A percentile compares a stretch with the other conserved stretches of the same genome.
These are phyloP conservation scores for Catocala sponsa DNA, from an alignment of 2,888 invertebrate species.

Conservation along the genomic window DNA sequence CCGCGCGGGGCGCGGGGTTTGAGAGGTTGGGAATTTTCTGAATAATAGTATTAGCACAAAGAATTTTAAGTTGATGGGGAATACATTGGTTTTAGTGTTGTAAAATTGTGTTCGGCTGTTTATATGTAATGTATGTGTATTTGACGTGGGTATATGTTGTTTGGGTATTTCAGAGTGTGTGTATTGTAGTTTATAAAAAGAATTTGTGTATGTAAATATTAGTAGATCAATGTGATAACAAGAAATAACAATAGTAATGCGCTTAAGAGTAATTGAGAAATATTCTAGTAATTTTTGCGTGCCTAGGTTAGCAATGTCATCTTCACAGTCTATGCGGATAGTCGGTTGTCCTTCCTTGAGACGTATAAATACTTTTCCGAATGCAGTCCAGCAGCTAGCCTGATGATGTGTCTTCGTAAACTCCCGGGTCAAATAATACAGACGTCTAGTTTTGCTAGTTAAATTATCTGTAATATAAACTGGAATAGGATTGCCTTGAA, in stretches of 20 bases:
- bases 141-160: background rate
- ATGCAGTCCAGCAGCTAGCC: conserved; percentile 16
- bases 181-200: background rate
- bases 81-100: no score
- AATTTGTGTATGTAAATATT: background rate
- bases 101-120: no score
- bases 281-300: background rate
- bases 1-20: no score
- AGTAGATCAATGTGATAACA: background rate
- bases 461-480: conserved; percentile 15
- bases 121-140: background rate
- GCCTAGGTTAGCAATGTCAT: background rate
- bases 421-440: conserved; percentile 13
- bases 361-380: conserved; percentile 14
- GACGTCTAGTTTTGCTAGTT: conserved; percentile 17
- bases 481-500: conserved; percentile 8
- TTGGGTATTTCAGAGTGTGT: background rate
- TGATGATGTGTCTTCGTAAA: conserved; percentile 9
- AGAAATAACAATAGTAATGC: background rate
- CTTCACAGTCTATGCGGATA: no score
- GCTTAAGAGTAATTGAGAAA: background rate
- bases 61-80: no score
- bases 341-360: background rate
- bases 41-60: no score
- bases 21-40: no score